A percentile compares a stretch with the other conserved stretches of the same genome.
Evolutionary conservation across 37 sponge, comb jelly and placozoan species (phyloP).

Genomic region (Diacarnus erythraeanus): DNA sequence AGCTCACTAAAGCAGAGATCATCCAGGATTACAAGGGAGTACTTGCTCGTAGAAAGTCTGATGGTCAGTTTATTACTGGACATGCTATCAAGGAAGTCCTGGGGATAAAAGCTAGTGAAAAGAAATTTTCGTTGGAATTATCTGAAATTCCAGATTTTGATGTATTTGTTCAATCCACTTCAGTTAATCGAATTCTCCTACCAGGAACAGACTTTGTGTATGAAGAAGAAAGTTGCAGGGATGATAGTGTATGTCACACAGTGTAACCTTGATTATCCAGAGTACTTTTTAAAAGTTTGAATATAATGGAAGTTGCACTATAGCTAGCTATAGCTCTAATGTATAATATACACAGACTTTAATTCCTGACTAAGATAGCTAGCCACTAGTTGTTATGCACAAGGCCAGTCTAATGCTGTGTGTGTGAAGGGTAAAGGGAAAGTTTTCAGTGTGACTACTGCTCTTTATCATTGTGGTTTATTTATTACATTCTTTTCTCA

Average conservation of each 20-base stretch:
- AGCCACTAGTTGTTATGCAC: too few relatives aligned
- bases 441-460: too few relatives aligned
- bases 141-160: constrained; percentile 12
- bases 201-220: constrained; percentile 28
- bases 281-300: too few relatives aligned
- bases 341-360: too few relatives aligned
- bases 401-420: too few relatives aligned
- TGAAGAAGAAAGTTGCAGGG: constrained; percentile 7
- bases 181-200: constrained; percentile 26
- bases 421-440: too few relatives aligned
- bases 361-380: too few relatives aligned
- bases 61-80: constrained; percentile 13
- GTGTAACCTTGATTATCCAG: too few relatives aligned
- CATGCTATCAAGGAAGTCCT: constrained; percentile 8
- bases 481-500: too few relatives aligned
- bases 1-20: constrained; percentile 29
- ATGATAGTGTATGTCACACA: not conserved
- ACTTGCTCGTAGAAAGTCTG: constrained; percentile 12
- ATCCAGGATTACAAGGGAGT: constrained; percentile 39
- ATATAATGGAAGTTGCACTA: too few relatives aligned
- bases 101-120: not conserved
- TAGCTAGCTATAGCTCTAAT: too few relatives aligned
- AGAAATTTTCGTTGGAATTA: constrained; percentile 10
- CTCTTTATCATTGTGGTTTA: too few relatives aligned
- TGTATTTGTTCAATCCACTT: constrained; percentile 34